phyloP scores from a whole-genome alignment of 1,140 invertebrate species.

The Varroa destructor region DNA sequence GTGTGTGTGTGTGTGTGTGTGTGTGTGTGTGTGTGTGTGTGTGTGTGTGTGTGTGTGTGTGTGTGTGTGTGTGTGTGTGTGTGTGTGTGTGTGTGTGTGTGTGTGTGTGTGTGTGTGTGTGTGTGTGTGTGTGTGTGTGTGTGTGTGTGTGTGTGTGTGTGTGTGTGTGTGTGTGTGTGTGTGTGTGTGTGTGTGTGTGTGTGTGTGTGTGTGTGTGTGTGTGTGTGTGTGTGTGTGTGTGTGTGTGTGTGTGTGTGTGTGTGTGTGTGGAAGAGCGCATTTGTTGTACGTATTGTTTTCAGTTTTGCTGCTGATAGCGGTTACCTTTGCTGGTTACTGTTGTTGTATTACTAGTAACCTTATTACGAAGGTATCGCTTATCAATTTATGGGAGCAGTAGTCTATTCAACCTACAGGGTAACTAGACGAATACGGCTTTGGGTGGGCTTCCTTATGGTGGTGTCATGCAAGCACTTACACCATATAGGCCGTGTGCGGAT shows the following conservation, averaged over 20 bases:
- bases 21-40: conserved; percentile 1
- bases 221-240: background rate
- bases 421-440: too few relatives aligned
- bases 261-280: too few relatives aligned
- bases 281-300: too few relatives aligned
- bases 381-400: too few relatives aligned
- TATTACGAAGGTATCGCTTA: too few relatives aligned
- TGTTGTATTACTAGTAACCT: too few relatives aligned
- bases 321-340: too few relatives aligned
- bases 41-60: background rate
- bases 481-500: too few relatives aligned
- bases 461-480: too few relatives aligned
- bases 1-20: conserved; percentile 5
- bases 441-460: too few relatives aligned
- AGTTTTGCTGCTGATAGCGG: too few relatives aligned
- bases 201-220: background rate
- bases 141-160: conserved; percentile 5
- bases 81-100: background rate
- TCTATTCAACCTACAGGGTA: too few relatives aligned
- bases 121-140: background rate
- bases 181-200: background rate
- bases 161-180: background rate
- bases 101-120: background rate
- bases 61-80: background rate
- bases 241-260: background rate